These are phyloP conservation scores for Aphelinus atriplicis DNA, from an alignment of 1,140 invertebrate genomes.

Conservation along the genomic window DNA sequence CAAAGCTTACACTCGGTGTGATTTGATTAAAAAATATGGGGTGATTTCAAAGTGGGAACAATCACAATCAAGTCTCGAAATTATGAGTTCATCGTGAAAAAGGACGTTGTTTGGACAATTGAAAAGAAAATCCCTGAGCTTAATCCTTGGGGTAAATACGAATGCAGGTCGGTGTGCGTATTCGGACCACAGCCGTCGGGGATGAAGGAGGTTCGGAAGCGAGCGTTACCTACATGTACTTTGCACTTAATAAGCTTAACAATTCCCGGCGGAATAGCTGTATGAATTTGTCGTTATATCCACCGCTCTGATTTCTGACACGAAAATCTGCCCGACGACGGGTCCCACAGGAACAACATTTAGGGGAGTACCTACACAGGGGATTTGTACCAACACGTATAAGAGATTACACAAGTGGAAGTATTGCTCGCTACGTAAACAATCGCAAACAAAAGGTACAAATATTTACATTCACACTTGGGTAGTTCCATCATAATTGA, in stretches of 20 bases:
- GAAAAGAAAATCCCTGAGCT: background rate
- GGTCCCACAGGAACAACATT: slow-evolving; percentile 13
- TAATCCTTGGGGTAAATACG: background rate
- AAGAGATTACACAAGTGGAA: slow-evolving; percentile 22
- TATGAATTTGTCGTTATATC: slow-evolving; percentile 44
- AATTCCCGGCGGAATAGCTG: slow-evolving; percentile 49
- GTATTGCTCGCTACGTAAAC: no score
- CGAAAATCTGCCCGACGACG: slow-evolving; percentile 34
- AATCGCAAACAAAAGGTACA: no score
- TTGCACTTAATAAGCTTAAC: slow-evolving; percentile 61
- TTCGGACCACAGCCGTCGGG: background rate
- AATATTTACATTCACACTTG: no score
- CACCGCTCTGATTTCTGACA: slow-evolving; percentile 26
- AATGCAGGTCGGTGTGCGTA: background rate
- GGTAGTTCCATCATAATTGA: no score
- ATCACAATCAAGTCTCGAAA: no score
- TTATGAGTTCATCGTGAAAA: no score
- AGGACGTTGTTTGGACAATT: background rate
- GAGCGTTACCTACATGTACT: slow-evolving; percentile 41
- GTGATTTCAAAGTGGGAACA: no score
- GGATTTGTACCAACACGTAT: slow-evolving; percentile 14
- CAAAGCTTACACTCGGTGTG: no score
- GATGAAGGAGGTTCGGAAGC: background rate
- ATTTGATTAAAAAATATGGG: no score
- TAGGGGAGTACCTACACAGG: slow-evolving; percentile 18